Base-by-base conservation (phyloP, 2,797 vertebrate genomes). In the Chelon auratus region DNA sequence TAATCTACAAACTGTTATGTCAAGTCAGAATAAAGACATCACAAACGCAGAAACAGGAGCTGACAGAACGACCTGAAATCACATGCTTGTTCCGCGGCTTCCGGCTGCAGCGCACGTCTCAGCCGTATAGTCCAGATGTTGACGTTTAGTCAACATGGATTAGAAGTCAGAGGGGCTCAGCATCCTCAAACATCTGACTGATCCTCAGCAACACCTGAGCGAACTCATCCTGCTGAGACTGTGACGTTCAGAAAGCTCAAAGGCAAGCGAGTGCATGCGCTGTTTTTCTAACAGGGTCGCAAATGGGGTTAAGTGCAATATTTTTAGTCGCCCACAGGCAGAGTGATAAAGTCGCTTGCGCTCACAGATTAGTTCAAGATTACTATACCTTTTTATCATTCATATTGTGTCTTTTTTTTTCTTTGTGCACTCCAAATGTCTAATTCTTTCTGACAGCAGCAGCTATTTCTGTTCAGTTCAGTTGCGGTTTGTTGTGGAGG, bases 381-480 rank as follows among this genome's bases (percentile, higher is more conserved):
- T 36, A 22, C 24, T 20, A n/a, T 59, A 9, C 12, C 61, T 66
- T 24, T 68, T 80, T 78, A 75, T 18, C 45, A 62, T 72, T 75
- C 55, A 48, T 67, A 45, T 64, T 65, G 33, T 65, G 37, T 56
- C 62, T 17, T n/a, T 59, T 56, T 56, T 48, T n/a, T 36, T 7
- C 24, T 72, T 56, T 45, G 24, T 57, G 5, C 11, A 4, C 36
- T 17, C 30, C 45, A n/a, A 57, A 68, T 81, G 40, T 39, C 50
- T 45, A 66, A 52, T 60, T 50, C 39, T 17, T 48, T 65, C 57
- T 72, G 72, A 68, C 57, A 75, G 48, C 56, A 30, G 45, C 45
- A 51, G 61, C 60, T 54, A 37, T 80, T 85, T 72, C 61, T 79
- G 43, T 74, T 83, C 22, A 22, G 55, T 62, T 77, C 45, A 73